Evolutionary conservation across 2,113 vertebrate species (phyloP), one percentile per base, ranked within the genome.

Genomic region (Cariama cristata): DNA sequence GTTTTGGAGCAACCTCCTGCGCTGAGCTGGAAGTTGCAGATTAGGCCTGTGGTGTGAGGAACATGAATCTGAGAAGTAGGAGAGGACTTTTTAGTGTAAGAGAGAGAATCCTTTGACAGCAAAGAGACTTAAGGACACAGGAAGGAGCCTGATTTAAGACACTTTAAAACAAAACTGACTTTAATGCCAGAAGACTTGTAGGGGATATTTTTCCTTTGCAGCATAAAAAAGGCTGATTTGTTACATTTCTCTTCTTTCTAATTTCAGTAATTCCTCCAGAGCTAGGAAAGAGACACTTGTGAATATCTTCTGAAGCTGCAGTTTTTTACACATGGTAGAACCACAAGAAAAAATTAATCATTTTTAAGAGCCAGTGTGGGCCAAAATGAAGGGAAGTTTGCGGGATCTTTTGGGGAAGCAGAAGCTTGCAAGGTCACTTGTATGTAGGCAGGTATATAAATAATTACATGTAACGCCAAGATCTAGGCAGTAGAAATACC

Each of bases 1-100:
- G 22, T 27, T 59, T 19, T 19, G 20, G 60, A 26, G 20, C 38
- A n/a, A 16, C 19, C 32, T 47, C 15, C 55, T n/a, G 44, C 4
- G 0, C 59, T 45, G 18, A 6, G 1, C 0, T 21, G n/a, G 47
- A n/a, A 47, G 40, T 4, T 22, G 23, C 24, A 27, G 59, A 2
- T 62, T 60, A 32, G 63, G 16, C 5, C 15, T 3, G 13, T 44
- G 27, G 71, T 55, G 16, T 21, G 26, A 49, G 26, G 56, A 71
- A 32, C 1, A 0, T 24, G 49, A 42, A 35, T 27, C 30, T 14
- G 14, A 63, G 58, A 60, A 45, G 53, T 9, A 18, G 52, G 45
- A 52, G 35, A 68, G 33, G 28, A 68, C 2, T 1, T 55, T 32
- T 72, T 52, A 28, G 35, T 14, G 35, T 33, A 26, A 42, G 12